These are phyloP conservation scores for Odontamblyopus rebecca DNA, from an alignment of 2,797 vertebrate genomes.

Conservation along the genomic window DNA sequence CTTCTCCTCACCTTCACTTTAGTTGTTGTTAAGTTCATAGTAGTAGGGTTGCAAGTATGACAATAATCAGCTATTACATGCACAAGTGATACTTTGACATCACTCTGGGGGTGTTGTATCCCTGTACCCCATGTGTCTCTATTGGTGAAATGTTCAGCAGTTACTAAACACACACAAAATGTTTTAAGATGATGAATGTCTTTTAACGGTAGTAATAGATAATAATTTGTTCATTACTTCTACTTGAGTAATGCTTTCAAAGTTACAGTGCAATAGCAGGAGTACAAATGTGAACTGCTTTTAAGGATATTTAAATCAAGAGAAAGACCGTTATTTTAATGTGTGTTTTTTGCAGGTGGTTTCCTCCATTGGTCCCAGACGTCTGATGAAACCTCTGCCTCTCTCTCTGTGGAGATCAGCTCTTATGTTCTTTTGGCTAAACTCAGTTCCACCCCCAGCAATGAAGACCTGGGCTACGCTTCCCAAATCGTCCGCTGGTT, in stretches of 20 bases:
- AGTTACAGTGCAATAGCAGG: too few relatives aligned
- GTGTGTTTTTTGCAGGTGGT: slow-evolving; percentile 52
- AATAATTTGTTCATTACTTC: background rate
- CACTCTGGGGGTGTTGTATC: too few relatives aligned
- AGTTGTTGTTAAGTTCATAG: too few relatives aligned
- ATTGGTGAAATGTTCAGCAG: too few relatives aligned
- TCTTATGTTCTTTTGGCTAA: slow-evolving; percentile 80
- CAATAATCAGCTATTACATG: too few relatives aligned
- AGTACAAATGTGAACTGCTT: background rate
- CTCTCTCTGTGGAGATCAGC: slow-evolving; percentile 83
- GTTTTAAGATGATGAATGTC: too few relatives aligned
- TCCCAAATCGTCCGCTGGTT: slow-evolving; percentile 79
- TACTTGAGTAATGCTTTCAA: too few relatives aligned
- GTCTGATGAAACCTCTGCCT: slow-evolving; percentile 38
- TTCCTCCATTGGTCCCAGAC: slow-evolving; percentile 66
- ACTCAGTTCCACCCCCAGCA: slow-evolving; percentile 62
- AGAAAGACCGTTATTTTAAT: background rate
- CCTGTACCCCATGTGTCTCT: too few relatives aligned
- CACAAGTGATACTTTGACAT: too few relatives aligned
- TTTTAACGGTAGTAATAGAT: background rate
- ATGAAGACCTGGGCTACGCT: slow-evolving; percentile 70
- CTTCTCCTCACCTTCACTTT: too few relatives aligned
- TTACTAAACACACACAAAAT: too few relatives aligned
- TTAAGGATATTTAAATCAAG: background rate
- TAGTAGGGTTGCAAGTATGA: too few relatives aligned